Evolutionary conservation across 2,797 vertebrate genomes (phyloP).

Genomic region (Galaxias olidus): DNA sequence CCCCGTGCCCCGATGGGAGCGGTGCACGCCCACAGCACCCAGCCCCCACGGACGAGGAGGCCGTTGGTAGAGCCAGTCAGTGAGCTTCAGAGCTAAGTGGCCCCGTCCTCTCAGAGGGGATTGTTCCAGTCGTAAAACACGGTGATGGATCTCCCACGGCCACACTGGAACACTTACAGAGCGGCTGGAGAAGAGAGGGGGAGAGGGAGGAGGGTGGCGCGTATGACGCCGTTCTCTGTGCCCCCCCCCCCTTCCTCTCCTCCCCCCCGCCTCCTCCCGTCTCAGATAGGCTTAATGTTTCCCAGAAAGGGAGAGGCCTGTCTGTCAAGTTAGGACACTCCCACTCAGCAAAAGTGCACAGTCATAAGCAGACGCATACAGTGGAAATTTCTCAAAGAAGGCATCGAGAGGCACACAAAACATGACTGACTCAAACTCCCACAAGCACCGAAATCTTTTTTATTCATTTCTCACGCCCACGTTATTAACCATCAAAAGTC

Average conservation of each 20-base stretch:
- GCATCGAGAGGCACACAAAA: no score
- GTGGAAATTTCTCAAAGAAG: no score
- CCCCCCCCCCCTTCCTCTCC: neutral
- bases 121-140: conserved; percentile 44
- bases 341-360: conserved; percentile 13
- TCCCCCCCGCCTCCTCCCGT: no score
- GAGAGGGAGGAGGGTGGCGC: no score
- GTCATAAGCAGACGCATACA: conserved; percentile 11
- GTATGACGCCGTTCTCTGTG: neutral
- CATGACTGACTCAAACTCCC: no score
- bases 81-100: neutral
- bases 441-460: no score
- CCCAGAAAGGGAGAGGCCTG: neutral
- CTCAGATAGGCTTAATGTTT: conserved; percentile 25
- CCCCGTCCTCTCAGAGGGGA: conserved; percentile 5
- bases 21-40: neutral
- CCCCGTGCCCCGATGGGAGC: conserved; percentile 2
- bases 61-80: conserved; percentile 17
- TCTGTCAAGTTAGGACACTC: conserved; percentile 1
- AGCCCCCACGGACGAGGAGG: neutral
- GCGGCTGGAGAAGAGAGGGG: conserved; percentile 21
- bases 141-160: conserved; percentile 21
- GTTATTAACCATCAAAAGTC: no score
- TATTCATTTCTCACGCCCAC: no score
- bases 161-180: conserved; percentile 35